Conservation (phyloP, 2,888 invertebrate species). For the Drosophila histrio region DNA sequence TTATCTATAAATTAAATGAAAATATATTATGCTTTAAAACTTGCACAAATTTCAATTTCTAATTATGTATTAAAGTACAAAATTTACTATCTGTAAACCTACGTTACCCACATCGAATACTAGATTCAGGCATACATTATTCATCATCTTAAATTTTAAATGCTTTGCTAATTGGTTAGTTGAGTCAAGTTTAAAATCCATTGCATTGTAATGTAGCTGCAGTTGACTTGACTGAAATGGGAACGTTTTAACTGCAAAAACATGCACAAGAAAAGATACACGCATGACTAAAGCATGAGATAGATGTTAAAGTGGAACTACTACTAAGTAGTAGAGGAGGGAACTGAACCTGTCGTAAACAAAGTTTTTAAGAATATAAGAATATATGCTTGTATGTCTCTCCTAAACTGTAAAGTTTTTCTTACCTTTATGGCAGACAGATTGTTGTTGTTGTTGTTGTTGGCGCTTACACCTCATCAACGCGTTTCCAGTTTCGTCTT, state of each 20-base stretch:
- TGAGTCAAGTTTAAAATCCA: neutral
- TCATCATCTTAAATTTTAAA: neutral
- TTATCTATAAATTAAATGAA: no score
- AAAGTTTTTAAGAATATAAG: conserved; percentile 47
- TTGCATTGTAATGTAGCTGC: neutral
- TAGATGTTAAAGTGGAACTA: neutral
- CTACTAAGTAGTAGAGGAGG: neutral
- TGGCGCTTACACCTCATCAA: conserved; percentile 39
- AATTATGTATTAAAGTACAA: no score
- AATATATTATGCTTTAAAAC: no score
- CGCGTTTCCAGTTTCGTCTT: conserved; percentile 15
- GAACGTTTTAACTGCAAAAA: neutral
- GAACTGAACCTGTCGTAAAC: conserved; percentile 24
- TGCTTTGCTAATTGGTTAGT: neutral
- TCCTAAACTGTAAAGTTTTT: conserved; percentile 62
- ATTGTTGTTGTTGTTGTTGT: conserved; percentile 15
- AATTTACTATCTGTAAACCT: no score
- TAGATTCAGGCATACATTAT: neutral
- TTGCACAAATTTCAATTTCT: no score
- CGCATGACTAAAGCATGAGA: conserved; percentile 3
- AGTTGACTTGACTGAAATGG: neutral
- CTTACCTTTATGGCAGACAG: conserved; percentile 40
- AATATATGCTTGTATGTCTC: conserved; percentile 31
- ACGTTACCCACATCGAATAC: neutral
- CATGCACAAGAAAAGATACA: neutral